Evolutionary conservation across 1,140 invertebrate genomes (phyloP).

Genomic region (Aphaenogaster floridana): DNA sequence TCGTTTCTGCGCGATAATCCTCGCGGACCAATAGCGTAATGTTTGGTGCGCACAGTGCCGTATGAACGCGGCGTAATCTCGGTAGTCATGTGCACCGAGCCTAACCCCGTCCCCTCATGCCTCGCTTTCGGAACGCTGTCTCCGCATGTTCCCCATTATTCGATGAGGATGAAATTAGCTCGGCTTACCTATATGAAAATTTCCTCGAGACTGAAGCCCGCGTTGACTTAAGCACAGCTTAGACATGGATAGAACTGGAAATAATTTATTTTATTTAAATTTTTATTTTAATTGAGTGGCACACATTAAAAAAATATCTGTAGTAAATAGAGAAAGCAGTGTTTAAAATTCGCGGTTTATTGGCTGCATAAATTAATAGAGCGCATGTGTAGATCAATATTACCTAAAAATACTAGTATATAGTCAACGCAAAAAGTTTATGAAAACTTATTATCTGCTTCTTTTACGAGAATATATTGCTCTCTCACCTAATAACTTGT

Average conservation of each 20-base stretch:
- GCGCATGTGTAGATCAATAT: constrained; percentile 26
- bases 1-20: neutral
- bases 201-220: neutral
- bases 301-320: neutral
- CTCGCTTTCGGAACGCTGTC: neutral
- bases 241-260: neutral
- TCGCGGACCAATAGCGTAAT: constrained; percentile 10
- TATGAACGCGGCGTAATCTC: neutral
- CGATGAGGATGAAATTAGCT: neutral
- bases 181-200: neutral
- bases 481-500: neutral
- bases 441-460: neutral
- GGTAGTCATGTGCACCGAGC: neutral
- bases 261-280: neutral
- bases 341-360: neutral
- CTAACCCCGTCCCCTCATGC: neutral
- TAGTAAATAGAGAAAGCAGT: neutral
- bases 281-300: neutral
- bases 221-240: no score
- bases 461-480: neutral
- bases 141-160: neutral
- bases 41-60: neutral
- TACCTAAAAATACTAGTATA: neutral
- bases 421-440: constrained; percentile 17
- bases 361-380: neutral